Base-by-base conservation (phyloP, 2,113 vertebrate species). In the Notothenia coriiceps region DNA sequence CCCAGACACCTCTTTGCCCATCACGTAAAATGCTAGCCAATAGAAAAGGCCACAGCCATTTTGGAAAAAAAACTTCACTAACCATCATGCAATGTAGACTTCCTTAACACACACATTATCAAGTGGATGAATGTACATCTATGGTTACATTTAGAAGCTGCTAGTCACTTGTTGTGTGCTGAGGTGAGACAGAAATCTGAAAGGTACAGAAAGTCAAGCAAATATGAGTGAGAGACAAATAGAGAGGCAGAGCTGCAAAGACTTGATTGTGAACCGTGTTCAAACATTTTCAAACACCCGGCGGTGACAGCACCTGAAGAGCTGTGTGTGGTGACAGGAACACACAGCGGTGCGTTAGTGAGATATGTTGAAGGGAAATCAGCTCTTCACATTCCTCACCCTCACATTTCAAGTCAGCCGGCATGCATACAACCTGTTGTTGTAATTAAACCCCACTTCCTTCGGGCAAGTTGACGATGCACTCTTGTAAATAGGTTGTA, bases 391-490 rank as follows among this genome's bases (percentile, higher is more conserved):
- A 15, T 62, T 20, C 20, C 15, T 20, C 65, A 52, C 61, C 22
- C 81, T 73, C 52, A 49, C 6, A 72, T 70, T 49, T 22, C 63
- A 68, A 86, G 46, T 55, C 60, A 67, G 68, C 75, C 20, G 40
- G 77, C 74, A 54, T 22, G 66, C 63, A 17, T 14, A 15, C 49
- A 81, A 75, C 72, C 67, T 68, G 67, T 44, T 84, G 50, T 13
- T n/a, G 43, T 88, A 90, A 91, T 91, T 85, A 90, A 80, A 80
- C 12, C 73, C 57, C 62, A 64, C 74, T 82, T 78, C 83, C 86
- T 91, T 47, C 17, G 70, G 89, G 87, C 86, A 17, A 55, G 70
- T 69, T 68, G 29, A 29, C 29, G 2, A 84, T 67, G 82, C 14
- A 33, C 49, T 77, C 46, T 44, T 80, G 80, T 87, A 90, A 88